Evolutionary conservation across 2,888 invertebrate genomes (phyloP), one percentile per base, ranked within the genome.

Genomic region (Rhagonycha fulva): DNA sequence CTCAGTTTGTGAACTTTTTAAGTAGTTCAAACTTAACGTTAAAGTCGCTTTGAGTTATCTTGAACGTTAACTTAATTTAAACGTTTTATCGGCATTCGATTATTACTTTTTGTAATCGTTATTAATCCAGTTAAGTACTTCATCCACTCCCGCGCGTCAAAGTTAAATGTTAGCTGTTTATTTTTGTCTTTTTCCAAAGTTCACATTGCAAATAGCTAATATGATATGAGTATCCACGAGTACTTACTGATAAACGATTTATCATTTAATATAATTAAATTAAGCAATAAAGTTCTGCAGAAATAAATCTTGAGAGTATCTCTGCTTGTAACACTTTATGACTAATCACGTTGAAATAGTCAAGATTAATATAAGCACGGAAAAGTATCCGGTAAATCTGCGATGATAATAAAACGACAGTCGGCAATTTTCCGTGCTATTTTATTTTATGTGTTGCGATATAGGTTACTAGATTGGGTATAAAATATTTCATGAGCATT

Each of bases 371-470:
- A 70, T 66, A 72, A 70, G 62, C 71, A 28, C 24, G 61, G 32
- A 70, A 72, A 75, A 47, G 74, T 72, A 67, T 62, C 71, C 72
- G 72, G 76, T 72, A 77, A 78, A 78, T 78, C 78, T 76, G 78
- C 75, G 76, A 71, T 70, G 76, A 77, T 79, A 79, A 81, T 81
- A 81, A 81, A 81, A 78, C 80, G 80, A 77, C 80, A 78, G 78
- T 75, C 71, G 70, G 81, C 82, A 83, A 83, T 82, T 82, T 81
- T 79, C 80, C 74, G 68, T 77, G 81, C 80, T 81, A 82, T 82
- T 82, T 81, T 82, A 82, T 81, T 83, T 83, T 83, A 83, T 82
- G 82, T 80, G 79, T 82, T 78, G 82, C 81, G 80, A 81, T 83
- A 82, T 82, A 78, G 80, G 81, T 81, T 81, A 80, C 79, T 82